A percentile compares a stretch with the other conserved stretches of the same genome.
phyloP scores from a whole-genome alignment of 2,113 vertebrate genomes.

The Chloroceryle aenea region DNA sequence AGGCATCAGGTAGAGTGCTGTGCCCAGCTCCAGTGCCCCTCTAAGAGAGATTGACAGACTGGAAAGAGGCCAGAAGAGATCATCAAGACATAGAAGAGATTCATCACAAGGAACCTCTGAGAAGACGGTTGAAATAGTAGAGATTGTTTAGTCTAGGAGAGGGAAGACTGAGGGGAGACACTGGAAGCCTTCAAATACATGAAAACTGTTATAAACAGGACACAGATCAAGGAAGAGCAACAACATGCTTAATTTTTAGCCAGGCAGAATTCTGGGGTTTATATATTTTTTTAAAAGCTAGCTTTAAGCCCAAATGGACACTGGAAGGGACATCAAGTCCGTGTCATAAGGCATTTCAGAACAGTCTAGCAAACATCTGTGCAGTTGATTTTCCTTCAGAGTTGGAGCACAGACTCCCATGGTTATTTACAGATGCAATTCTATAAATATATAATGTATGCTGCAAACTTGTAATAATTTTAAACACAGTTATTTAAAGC shows the following conservation, averaged over 20 bases:
- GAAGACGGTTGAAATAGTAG: neutral
- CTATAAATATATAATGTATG: accelerated
- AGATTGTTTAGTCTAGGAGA: neutral
- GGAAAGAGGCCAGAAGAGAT: neutral
- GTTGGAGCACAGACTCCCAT: neutral
- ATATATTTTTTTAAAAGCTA: neutral
- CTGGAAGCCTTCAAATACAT: neutral
- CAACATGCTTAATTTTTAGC: neutral
- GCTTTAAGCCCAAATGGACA: neutral
- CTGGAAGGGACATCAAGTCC: neutral
- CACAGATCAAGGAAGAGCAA: neutral
- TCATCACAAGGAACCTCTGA: neutral
- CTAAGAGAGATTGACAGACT: neutral
- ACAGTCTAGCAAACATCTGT: neutral
- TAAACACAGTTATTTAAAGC: neutral
- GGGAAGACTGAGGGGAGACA: neutral
- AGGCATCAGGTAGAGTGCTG: neutral
- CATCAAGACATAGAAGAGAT: neutral
- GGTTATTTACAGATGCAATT: neutral
- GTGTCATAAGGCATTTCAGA: neutral
- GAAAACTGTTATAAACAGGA: neutral
- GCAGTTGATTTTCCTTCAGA: neutral
- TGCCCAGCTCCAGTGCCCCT: neutral
- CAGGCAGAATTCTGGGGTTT: neutral
- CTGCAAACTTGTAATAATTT: neutral